A percentile compares a stretch with the other conserved stretches of the same genome.
phyloP scores from a whole-genome alignment of 2,113 vertebrate genomes.

The Toxostoma redivivum region DNA sequence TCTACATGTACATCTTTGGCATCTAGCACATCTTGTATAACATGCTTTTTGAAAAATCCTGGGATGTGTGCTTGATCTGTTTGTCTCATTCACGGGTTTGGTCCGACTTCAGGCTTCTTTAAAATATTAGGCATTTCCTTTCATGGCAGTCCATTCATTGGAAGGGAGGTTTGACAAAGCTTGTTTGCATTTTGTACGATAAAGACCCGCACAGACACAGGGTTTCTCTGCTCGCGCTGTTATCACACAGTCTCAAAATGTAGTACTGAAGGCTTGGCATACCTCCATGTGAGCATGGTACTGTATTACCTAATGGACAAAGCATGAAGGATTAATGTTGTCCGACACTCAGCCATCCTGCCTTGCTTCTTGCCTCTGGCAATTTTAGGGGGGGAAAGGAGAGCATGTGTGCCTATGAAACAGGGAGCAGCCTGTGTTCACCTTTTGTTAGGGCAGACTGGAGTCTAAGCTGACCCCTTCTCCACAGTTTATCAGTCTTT shows the following conservation, averaged over 20 bases:
- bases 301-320: neutral
- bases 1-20: neutral
- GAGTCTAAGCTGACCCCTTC: neutral
- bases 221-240: neutral
- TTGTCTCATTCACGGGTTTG: neutral
- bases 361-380: neutral
- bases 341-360: neutral
- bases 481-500: neutral
- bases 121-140: neutral
- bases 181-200: neutral
- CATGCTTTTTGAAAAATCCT: neutral
- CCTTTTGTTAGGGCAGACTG: neutral
- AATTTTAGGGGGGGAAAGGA: neutral
- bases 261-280: neutral
- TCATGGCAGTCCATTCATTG: neutral
- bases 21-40: accelerated
- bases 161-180: neutral
- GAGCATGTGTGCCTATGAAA: neutral
- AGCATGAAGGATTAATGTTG: neutral
- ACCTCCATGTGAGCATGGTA: neutral
- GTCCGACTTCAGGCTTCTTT: neutral
- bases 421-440: accelerated
- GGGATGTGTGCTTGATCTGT: neutral
- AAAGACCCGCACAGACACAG: neutral
- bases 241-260: neutral